Evolutionary conservation across 2,888 invertebrate species (phyloP).

Genomic region (Branchipolynoe longqiensis): DNA sequence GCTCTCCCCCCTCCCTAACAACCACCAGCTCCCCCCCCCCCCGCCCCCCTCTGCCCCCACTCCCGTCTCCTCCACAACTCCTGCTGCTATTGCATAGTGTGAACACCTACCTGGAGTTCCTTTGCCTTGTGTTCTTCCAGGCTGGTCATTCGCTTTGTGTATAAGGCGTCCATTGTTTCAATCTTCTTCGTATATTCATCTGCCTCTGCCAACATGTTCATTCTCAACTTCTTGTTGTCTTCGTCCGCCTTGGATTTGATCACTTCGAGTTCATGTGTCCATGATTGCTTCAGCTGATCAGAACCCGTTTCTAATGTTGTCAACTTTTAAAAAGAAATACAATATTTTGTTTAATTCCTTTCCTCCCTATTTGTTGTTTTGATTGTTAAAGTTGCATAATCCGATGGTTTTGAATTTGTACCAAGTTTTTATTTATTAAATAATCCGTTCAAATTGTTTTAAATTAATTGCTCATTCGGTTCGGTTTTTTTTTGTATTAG

Average conservation of each 20-base stretch:
- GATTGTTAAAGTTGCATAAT: no score
- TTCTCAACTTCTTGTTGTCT: conserved; percentile 71
- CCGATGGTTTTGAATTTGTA: no score
- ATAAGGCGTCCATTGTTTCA: conserved; percentile 70
- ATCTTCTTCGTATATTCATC: conserved; percentile 75
- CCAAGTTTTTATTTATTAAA: no score
- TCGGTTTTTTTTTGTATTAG: no score
- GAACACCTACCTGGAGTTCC: conserved; percentile 44
- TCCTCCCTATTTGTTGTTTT: no score
- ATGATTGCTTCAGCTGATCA: conserved; percentile 66
- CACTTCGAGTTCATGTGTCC: conserved; percentile 70
- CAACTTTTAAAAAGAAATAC: conserved; percentile 65
- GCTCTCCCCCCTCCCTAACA: no score
- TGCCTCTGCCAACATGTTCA: conserved; percentile 70
- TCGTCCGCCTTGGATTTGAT: conserved; percentile 71
- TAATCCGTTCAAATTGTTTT: no score
- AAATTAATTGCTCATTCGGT: no score
- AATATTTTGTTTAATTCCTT: neutral
- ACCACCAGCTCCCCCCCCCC: no score
- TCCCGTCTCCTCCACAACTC: no score
- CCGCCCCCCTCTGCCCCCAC: no score
- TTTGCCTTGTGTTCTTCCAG: conserved; percentile 65
- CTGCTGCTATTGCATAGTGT: no score
- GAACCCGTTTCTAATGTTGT: conserved; percentile 68
- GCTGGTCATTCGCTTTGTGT: conserved; percentile 69